Conservation (phyloP, 64 coral and sea anemone genomes). For the Anthopleura sola region DNA sequence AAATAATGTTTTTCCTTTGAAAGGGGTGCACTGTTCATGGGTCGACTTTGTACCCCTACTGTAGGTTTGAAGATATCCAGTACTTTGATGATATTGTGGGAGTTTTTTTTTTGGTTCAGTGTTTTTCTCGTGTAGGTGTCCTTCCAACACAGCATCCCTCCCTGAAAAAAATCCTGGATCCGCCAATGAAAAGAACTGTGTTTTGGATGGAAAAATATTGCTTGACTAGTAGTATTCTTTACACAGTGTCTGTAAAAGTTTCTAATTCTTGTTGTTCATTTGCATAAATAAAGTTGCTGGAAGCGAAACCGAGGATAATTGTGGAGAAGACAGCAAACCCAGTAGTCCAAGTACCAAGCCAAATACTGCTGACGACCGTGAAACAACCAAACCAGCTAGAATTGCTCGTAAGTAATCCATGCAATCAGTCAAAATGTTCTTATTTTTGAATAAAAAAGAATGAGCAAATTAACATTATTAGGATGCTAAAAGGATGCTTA, state of each 20-base stretch:
- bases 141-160: no score
- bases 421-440: neutral
- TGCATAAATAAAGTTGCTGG: neutral
- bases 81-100: no score
- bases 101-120: no score
- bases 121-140: no score
- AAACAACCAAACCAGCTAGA: neutral
- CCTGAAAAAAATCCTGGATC: no score
- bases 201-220: no score
- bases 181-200: no score
- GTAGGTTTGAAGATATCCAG: no score
- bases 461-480: neutral
- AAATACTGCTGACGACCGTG: neutral
- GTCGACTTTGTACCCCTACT: no score
- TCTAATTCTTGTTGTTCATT: neutral
- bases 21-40: no score
- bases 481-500: neutral
- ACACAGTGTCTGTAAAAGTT: neutral
- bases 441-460: neutral
- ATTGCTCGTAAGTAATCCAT: neutral
- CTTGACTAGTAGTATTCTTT: no score
- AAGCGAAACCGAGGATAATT: slow-evolving; percentile 14
- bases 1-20: no score
- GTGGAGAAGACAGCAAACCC: slow-evolving; percentile 20
- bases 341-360: neutral